Conservation (phyloP, 2,113 vertebrate species). For the Otis tarda region DNA sequence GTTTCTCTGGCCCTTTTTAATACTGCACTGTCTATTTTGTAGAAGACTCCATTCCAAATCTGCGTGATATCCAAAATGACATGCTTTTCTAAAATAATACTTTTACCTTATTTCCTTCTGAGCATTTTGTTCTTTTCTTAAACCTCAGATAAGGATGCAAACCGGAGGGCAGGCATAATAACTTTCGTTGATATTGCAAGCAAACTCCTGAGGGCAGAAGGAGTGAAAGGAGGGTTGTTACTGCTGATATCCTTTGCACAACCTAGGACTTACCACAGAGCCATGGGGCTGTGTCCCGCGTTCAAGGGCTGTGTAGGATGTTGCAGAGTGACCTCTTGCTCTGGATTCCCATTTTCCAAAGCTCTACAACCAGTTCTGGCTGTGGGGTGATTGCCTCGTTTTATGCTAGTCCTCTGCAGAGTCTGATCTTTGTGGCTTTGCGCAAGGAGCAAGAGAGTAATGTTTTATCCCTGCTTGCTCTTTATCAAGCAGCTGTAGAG, state of each 20-base stretch:
- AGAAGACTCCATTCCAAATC: neutral
- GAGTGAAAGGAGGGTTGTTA: too few relatives aligned
- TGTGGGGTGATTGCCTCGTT: accelerated
- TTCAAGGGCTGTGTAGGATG: neutral
- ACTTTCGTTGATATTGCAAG: neutral
- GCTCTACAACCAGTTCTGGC: neutral
- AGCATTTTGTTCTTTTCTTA: neutral
- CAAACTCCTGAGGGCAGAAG: neutral
- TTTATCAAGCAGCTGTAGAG: neutral
- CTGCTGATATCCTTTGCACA: neutral
- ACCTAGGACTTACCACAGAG: neutral
- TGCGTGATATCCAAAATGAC: neutral
- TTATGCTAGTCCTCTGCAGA: neutral
- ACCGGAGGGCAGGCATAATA: neutral
- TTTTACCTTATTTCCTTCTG: neutral
- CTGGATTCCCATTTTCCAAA: neutral
- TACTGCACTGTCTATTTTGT: neutral
- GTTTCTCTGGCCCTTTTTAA: neutral
- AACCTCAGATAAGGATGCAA: neutral
- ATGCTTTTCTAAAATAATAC: neutral
- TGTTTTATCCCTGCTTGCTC: neutral
- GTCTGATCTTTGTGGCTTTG: neutral
- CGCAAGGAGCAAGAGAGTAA: accelerated
- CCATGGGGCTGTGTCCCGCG: accelerated
- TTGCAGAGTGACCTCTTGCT: accelerated